Evolutionary conservation across 2,888 invertebrate species (phyloP).

Genomic region (Dicranocentrus wangi): DNA sequence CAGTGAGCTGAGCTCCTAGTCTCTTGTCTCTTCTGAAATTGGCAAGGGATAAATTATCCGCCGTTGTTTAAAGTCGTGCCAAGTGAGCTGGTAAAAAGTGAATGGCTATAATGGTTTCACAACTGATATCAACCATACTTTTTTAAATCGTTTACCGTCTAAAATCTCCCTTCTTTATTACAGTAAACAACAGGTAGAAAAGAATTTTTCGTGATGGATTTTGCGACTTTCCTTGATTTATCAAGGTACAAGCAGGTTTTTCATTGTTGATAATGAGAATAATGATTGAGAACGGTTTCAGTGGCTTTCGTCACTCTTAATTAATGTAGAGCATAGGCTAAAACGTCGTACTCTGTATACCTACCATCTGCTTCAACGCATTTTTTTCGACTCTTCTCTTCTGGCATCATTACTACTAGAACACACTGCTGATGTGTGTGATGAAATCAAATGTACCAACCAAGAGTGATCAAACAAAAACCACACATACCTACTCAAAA

Average conservation of each 20-base stretch:
- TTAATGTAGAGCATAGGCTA: constrained; percentile 33
- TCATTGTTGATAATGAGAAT: constrained; percentile 20
- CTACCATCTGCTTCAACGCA: constrained; percentile 24
- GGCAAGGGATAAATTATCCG: not conserved
- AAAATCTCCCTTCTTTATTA: not conserved
- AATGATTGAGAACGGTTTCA: constrained; percentile 24
- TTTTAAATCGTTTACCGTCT: not conserved
- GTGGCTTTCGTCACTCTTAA: constrained; percentile 34
- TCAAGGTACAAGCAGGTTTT: constrained; percentile 32
- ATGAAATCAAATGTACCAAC: not conserved
- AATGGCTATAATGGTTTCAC: not conserved
- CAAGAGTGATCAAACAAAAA: no score
- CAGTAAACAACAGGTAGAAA: not conserved
- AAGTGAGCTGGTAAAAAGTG: not conserved
- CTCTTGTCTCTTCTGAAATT: not conserved
- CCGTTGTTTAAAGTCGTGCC: not conserved
- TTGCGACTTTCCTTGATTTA: not conserved
- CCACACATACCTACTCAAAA: no score
- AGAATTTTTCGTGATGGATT: constrained; percentile 4
- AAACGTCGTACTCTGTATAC: not conserved
- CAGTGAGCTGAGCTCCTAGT: no score
- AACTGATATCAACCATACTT: not conserved
- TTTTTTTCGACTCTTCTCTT: not conserved
- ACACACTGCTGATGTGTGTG: not conserved
- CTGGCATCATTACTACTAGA: not conserved